Evolutionary conservation across 2,113 vertebrate species (phyloP).

Genomic region (Eubucco bourcierii): DNA sequence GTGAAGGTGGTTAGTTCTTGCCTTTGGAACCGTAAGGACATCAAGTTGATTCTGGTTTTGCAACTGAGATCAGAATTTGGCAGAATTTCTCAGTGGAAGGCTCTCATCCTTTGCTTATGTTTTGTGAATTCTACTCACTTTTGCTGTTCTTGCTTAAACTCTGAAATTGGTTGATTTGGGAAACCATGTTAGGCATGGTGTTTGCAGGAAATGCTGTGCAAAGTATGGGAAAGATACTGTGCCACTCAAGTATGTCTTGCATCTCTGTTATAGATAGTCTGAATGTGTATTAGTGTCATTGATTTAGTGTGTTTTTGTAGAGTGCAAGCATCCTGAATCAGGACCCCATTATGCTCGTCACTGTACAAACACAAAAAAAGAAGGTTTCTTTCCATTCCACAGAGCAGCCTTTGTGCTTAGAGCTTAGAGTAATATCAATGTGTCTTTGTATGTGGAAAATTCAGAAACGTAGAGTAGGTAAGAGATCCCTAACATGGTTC

Average conservation of each 20-base stretch:
- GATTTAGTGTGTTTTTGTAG: slow-evolving; percentile 63
- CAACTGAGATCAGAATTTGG: background rate
- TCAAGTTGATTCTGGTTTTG: background rate
- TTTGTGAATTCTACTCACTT: background rate
- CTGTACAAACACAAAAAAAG: slow-evolving; percentile 68
- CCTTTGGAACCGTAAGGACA: background rate
- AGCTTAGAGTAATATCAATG: slow-evolving; percentile 66
- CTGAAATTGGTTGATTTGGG: background rate
- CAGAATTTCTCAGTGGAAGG: slow-evolving; percentile 3
- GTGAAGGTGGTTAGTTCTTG: background rate
- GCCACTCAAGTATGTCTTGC: background rate
- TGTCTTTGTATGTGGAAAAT: slow-evolving; percentile 67
- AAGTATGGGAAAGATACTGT: background rate
- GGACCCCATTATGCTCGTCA: slow-evolving; percentile 54
- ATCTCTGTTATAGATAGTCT: slow-evolving; percentile 24
- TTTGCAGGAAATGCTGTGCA: background rate
- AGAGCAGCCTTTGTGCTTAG: slow-evolving; percentile 60
- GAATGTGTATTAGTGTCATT: slow-evolving; percentile 46
- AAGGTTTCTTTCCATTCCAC: slow-evolving; percentile 65
- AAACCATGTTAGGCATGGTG: background rate
- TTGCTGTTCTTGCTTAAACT: background rate
- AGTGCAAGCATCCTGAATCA: slow-evolving; percentile 64
- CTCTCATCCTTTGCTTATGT: background rate
- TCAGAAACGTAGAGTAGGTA: slow-evolving; percentile 56
- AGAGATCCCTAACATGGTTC: slow-evolving; percentile 49